Evolutionary conservation across 37 sponge, comb jelly and placozoan species (phyloP), one percentile per base, ranked within the genome.

Genomic region (Geodia barretti): DNA sequence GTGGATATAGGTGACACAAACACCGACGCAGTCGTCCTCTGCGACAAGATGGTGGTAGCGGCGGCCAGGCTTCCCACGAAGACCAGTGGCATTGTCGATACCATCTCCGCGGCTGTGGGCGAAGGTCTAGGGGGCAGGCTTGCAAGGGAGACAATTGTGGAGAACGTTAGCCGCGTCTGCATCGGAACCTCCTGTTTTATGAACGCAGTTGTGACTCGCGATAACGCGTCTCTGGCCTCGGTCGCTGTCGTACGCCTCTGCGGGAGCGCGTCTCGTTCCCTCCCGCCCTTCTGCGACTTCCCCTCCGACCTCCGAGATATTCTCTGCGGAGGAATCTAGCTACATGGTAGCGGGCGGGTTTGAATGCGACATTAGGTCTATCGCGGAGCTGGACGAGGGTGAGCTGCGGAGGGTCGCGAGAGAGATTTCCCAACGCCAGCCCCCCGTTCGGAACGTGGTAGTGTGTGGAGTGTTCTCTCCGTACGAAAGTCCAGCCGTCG

Each of bases 1-100:
- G 86, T 94, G 20, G 95, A 94, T 76, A 89, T 94, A 8, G 95
- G 95, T 9, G 95, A 92, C 3, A 94, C 95, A 4, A 91, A 94
- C 84, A 94, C 95, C 33, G 95, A 94, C 70, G 80, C 84, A 24
- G 95, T 77, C 29, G 65, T 94, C 20, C 63, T 91, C 39, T 29
- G 63, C 17, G 95, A 80, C 4, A 78, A 72, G 7, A 14, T 24
- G 47, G 88, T 92, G 25, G 75, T 70, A 28, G 79, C 71, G 9
- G 60, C 65, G 70, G 84, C 60, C 41, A 91, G 86, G 71, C 31
- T 37, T 4, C 92, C 79, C 17, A 91, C 92, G 39, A 67, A 64
- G 66, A 92, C 93, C n/a, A 34, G 47, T 4, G 93, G 93, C 28
- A 69, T 92, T 11, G 43, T 67, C n/a, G 47, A 64, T 32, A 77